phyloP scores from a whole-genome alignment of 64 coral and sea anemone species.

The Astreopora myriophthalma region DNA sequence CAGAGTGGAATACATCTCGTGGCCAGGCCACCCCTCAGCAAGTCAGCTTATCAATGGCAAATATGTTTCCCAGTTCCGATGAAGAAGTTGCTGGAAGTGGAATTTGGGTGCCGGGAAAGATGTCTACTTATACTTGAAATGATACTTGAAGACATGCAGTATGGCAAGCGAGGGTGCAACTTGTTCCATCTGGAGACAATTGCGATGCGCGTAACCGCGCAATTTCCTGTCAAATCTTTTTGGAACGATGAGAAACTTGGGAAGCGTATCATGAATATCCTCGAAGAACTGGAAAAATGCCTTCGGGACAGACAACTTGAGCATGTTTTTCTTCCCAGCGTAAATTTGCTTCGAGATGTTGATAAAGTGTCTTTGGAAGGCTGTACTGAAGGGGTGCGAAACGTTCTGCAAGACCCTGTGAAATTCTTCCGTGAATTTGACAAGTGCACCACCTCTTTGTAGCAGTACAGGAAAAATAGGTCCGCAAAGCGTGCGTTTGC shows the following conservation, averaged over 20 bases:
- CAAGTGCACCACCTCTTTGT: constrained; percentile 3
- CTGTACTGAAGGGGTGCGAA: constrained; percentile 23
- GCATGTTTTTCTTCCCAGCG: constrained; percentile 52
- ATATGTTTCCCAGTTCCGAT: constrained; percentile 63
- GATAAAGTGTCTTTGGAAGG: constrained; percentile 24
- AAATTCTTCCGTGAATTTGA: constrained; percentile 8
- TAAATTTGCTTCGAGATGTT: constrained; percentile 72
- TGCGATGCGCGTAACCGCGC: constrained; percentile 41
- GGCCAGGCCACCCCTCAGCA: constrained; percentile 45
- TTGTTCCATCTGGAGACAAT: constrained; percentile 50
- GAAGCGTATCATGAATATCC: constrained; percentile 44
- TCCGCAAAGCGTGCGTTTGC: no score
- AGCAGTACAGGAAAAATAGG: background rate
- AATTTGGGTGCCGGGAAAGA: constrained; percentile 60
- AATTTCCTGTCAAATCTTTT: constrained; percentile 53
- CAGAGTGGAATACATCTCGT: constrained; percentile 58
- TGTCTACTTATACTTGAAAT: constrained; percentile 71
- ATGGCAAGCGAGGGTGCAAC: background rate
- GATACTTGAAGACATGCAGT: background rate
- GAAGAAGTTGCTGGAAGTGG: constrained; percentile 40
- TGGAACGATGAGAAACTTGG: constrained; percentile 70
- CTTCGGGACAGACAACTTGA: constrained; percentile 15
- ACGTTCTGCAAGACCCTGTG: constrained; percentile 37
- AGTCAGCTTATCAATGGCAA: constrained; percentile 80
- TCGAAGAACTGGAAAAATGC: constrained; percentile 46